These are phyloP conservation scores for Sitobion miscanthi DNA, from an alignment of 1,140 invertebrate genomes.

Conservation along the genomic window DNA sequence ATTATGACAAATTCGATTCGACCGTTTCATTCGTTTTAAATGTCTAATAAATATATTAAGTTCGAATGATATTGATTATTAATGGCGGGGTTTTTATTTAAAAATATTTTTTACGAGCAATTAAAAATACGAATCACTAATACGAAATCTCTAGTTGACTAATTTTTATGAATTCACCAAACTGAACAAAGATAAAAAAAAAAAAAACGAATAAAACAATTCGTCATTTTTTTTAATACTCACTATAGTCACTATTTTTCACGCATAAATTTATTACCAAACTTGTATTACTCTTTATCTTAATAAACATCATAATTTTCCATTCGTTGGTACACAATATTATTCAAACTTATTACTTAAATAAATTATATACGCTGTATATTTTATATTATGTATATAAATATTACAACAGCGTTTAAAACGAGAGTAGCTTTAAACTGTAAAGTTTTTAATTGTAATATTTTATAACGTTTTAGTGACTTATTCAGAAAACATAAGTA, in stretches of 20 bases:
- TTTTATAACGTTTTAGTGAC: neutral
- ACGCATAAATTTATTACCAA: neutral
- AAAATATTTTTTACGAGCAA: neutral
- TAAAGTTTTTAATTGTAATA: neutral
- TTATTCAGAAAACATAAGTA: slow-evolving; percentile 9
- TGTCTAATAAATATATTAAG: neutral
- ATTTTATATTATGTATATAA: neutral
- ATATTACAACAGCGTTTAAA: neutral
- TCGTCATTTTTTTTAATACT: neutral
- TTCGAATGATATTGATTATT: neutral
- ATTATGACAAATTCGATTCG: neutral
- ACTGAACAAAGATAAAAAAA: neutral
- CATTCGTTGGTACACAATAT: neutral
- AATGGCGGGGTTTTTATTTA: neutral
- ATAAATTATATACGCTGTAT: neutral
- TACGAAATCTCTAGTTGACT: neutral
- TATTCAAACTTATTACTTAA: slow-evolving; percentile 7
- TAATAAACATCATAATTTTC: neutral
- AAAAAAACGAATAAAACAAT: neutral
- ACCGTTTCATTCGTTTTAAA: neutral
- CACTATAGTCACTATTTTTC: neutral
- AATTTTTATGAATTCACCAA: neutral
- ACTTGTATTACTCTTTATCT: neutral
- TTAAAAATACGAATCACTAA: slow-evolving; percentile 2
- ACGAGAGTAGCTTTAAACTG: neutral